These are phyloP conservation scores for Drosophila tristis DNA, from an alignment of 1,140 invertebrate genomes.

Conservation along the genomic window DNA sequence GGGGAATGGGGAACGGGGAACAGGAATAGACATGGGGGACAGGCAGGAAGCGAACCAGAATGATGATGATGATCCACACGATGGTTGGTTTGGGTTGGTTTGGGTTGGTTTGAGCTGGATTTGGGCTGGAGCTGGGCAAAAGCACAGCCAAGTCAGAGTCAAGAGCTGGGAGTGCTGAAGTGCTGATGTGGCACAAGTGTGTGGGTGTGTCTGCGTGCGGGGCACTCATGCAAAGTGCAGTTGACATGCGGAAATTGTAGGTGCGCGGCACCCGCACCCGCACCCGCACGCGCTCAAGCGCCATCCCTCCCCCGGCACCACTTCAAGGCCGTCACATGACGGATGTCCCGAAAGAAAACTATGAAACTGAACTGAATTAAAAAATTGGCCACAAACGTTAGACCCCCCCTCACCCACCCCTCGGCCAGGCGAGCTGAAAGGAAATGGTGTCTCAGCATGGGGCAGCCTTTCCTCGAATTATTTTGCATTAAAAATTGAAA, in stretches of 20 bases:
- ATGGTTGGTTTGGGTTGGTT: constrained; percentile 22
- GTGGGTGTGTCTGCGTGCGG: constrained; percentile 21
- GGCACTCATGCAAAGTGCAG: constrained; percentile 80
- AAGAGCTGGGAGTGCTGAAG: constrained; percentile 22
- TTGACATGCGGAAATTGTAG: constrained; percentile 81
- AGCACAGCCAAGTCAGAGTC: constrained; percentile 58
- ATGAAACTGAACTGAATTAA: constrained; percentile 1
- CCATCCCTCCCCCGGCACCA: background rate
- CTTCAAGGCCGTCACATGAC: constrained; percentile 44
- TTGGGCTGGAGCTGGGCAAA: constrained; percentile 33
- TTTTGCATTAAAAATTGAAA: constrained; percentile 47
- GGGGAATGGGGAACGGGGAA: constrained; percentile 1
- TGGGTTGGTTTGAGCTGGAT: background rate
- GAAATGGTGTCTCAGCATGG: constrained; percentile 12
- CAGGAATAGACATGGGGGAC: background rate
- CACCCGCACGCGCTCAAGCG: background rate
- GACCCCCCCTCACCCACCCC: too few relatives aligned
- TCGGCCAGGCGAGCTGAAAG: background rate
- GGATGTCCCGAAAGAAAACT: background rate
- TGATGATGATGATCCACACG: constrained; percentile 32
- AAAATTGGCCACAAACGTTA: background rate
- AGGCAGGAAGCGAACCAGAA: constrained; percentile 19
- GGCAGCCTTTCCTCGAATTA: constrained; percentile 8
- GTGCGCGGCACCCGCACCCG: constrained; percentile 39
- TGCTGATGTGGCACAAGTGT: constrained; percentile 40